Evolutionary conservation across 2,888 invertebrate species (phyloP).

Genomic region (Corythucha ciliata): DNA sequence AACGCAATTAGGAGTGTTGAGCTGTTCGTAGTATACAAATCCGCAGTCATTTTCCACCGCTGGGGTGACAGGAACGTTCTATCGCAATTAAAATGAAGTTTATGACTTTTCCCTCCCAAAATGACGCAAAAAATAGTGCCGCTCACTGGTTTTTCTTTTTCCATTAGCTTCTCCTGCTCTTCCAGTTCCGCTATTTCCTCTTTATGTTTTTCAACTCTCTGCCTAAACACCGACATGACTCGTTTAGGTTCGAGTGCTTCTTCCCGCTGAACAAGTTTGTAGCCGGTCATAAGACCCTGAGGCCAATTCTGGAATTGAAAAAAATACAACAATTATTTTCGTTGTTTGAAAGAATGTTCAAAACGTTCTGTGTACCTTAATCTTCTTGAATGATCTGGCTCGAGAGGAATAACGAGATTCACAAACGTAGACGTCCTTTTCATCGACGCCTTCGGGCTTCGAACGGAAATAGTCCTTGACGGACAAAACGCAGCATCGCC

Average conservation of each 20-base stretch:
- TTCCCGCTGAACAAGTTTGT: slow-evolving; percentile 58
- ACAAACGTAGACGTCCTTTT: slow-evolving; percentile 93
- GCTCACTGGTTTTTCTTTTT: slow-evolving; percentile 75
- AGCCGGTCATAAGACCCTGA: slow-evolving; percentile 54
- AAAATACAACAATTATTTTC: too few relatives aligned
- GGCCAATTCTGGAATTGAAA: slow-evolving; percentile 43
- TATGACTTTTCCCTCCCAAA: not conserved
- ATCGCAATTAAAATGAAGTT: slow-evolving; percentile 21
- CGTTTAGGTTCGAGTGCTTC: slow-evolving; percentile 72
- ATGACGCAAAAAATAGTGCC: slow-evolving; percentile 1
- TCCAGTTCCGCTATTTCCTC: slow-evolving; percentile 79
- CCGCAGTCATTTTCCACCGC: slow-evolving; percentile 53
- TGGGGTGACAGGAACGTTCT: slow-evolving; percentile 69
- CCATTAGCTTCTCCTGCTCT: slow-evolving; percentile 68
- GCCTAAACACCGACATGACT: slow-evolving; percentile 87
- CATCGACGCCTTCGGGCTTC: slow-evolving; percentile 74
- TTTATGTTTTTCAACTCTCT: slow-evolving; percentile 79
- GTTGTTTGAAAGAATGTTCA: not conserved
- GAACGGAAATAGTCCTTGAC: slow-evolving; percentile 89
- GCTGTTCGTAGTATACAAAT: slow-evolving; percentile 86
- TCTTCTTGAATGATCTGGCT: slow-evolving; percentile 84
- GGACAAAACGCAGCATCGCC: slow-evolving; percentile 86
- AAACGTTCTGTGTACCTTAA: slow-evolving; percentile 48
- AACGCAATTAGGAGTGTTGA: slow-evolving; percentile 72
- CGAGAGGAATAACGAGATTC: slow-evolving; percentile 88